These are phyloP conservation scores for Laticauda laticaudata DNA, from an alignment of 2,113 vertebrate species.

Conservation along the genomic window DNA sequence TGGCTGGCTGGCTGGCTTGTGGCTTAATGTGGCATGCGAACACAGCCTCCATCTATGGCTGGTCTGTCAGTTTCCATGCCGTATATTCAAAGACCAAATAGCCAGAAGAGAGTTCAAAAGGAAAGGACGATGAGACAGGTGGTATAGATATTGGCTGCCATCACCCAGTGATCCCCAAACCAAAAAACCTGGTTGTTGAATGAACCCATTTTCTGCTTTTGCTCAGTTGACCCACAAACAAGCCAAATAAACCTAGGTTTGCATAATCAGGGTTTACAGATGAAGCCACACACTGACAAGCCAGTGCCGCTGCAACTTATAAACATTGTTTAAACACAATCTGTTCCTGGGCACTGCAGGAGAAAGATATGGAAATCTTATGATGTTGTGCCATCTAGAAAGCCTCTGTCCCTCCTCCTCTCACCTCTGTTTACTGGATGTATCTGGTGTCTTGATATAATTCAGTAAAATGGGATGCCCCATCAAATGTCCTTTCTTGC, in stretches of 20 bases:
- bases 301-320: background rate
- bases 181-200: background rate
- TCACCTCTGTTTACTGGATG: background rate
- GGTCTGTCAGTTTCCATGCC: background rate
- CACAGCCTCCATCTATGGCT: background rate
- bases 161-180: background rate
- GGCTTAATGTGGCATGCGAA: background rate
- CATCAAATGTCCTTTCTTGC: background rate
- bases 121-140: background rate
- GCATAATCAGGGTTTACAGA: background rate
- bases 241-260: background rate
- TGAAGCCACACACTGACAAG: background rate
- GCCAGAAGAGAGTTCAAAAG: background rate
- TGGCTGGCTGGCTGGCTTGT: background rate
- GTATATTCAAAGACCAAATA: background rate
- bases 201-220: background rate
- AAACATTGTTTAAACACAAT: background rate
- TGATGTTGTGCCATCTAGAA: background rate
- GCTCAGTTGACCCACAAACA: background rate
- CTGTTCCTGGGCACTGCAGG: background rate
- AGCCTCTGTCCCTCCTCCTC: background rate
- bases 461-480: background rate
- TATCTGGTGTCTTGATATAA: background rate
- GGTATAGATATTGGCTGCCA: background rate
- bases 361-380: background rate